phyloP scores from a whole-genome alignment of 2,888 invertebrate genomes.

The Spodoptera picta region DNA sequence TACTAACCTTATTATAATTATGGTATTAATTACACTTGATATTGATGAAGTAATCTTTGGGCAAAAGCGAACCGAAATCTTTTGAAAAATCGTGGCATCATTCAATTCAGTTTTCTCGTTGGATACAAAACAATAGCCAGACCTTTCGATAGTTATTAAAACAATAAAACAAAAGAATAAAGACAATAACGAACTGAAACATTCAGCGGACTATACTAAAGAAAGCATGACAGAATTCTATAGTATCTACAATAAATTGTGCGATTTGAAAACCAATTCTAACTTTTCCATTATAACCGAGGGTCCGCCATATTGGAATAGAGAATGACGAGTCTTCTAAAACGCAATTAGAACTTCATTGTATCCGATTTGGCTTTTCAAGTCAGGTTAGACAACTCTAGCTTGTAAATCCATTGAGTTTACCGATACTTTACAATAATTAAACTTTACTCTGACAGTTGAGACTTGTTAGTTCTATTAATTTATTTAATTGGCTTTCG shows the following conservation, averaged over 20 bases:
- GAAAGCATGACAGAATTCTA: slow-evolving; percentile 9
- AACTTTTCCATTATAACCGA: slow-evolving; percentile 24
- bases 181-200: not conserved
- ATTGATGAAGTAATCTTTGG: too few relatives aligned
- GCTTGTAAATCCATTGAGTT: slow-evolving; percentile 17
- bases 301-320: slow-evolving; percentile 28
- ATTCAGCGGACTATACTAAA: slow-evolving; percentile 7
- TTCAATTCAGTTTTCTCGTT: too few relatives aligned
- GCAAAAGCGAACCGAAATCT: too few relatives aligned
- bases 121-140: too few relatives aligned
- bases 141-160: too few relatives aligned
- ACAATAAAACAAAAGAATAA: too few relatives aligned
- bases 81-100: too few relatives aligned
- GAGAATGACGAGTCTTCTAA: slow-evolving; percentile 17
- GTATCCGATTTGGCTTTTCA: slow-evolving; percentile 12
- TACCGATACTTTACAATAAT: slow-evolving; percentile 2
- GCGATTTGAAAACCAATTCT: slow-evolving; percentile 34
- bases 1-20: too few relatives aligned
- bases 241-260: slow-evolving; percentile 8
- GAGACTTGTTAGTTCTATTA: slow-evolving; percentile 20
- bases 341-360: slow-evolving; percentile 39
- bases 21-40: too few relatives aligned
- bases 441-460: slow-evolving; percentile 19
- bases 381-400: slow-evolving; percentile 21
- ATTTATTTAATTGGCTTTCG: slow-evolving; percentile 2